A percentile compares a stretch with the other conserved stretches of the same genome.
Evolutionary conservation across 2,797 vertebrate genomes (phyloP).

Genomic region (Onychomys arenicola): DNA sequence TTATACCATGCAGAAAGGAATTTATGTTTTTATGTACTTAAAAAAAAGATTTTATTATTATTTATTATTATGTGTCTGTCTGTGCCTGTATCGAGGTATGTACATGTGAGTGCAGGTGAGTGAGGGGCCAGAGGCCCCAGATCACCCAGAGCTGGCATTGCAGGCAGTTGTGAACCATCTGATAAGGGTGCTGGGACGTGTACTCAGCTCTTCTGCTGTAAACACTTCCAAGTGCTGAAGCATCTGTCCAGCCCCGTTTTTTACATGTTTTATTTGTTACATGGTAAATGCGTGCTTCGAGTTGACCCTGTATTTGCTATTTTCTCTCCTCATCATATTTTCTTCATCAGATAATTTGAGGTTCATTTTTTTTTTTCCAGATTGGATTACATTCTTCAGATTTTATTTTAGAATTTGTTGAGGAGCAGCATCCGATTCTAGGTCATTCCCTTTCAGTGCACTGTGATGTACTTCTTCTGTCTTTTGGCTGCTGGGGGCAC

Average conservation of each 20-base stretch:
- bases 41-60: neutral
- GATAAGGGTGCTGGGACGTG: neutral
- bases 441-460: neutral
- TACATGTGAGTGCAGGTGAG: too few relatives aligned
- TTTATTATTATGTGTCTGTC: neutral
- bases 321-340: conserved; percentile 1
- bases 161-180: neutral
- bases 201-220: neutral
- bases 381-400: neutral
- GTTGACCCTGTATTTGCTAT: neutral
- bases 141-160: too few relatives aligned
- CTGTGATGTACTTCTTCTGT: neutral
- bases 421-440: neutral
- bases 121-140: neutral
- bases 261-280: neutral
- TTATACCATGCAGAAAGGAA: neutral
- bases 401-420: conserved; percentile 45
- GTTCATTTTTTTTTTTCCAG: neutral
- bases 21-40: neutral
- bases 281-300: neutral
- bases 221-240: too few relatives aligned
- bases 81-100: neutral
- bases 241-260: neutral
- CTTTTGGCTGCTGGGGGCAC: neutral
- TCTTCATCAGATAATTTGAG: neutral